These are phyloP conservation scores for Mythimna pallens DNA, from an alignment of 2,888 invertebrate genomes.

Conservation along the genomic window DNA sequence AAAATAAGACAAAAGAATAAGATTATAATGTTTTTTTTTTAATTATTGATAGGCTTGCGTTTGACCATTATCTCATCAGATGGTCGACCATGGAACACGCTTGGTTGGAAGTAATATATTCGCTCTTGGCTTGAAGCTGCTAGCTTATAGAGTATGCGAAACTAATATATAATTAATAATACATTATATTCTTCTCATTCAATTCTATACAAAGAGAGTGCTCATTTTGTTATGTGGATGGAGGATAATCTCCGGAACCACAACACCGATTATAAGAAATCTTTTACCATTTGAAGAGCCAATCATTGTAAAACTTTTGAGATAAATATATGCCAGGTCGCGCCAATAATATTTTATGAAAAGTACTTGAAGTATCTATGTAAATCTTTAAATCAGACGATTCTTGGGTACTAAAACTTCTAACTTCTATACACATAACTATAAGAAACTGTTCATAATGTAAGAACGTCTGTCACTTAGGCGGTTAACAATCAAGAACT, in stretches of 20 bases:
- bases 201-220: background rate
- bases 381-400: background rate
- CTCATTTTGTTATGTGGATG: background rate
- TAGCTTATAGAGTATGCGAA: no score
- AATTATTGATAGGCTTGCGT: no score
- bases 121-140: no score
- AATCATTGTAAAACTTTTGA: background rate
- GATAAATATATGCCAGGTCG: background rate
- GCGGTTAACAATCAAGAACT: constrained; percentile 17
- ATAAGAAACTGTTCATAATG: background rate
- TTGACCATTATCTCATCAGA: no score
- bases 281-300: background rate
- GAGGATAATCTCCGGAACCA: background rate
- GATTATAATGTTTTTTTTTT: no score
- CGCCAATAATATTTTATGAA: background rate
- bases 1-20: no score
- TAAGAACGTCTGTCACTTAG: constrained; percentile 4
- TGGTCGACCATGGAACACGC: no score
- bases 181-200: background rate
- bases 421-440: background rate
- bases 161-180: no score
- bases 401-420: background rate
- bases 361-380: background rate
- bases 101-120: no score
- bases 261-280: background rate